Evolutionary conservation across 2,797 vertebrate genomes (phyloP).

Genomic region (Taenioides sp.): DNA sequence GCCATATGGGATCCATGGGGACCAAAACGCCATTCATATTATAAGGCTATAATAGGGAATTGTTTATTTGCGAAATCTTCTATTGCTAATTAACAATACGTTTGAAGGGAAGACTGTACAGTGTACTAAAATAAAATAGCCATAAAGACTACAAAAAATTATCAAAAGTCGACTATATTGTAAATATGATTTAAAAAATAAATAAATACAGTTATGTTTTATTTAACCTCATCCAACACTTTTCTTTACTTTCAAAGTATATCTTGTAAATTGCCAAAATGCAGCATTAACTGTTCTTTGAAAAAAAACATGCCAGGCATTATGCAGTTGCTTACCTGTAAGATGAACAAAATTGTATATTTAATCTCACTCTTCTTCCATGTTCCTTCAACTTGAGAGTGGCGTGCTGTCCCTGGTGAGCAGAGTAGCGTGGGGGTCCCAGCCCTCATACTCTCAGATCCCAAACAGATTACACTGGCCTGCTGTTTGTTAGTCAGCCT

Average conservation of each 20-base stretch:
- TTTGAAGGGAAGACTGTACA: too few relatives aligned
- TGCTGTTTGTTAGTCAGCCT: constrained; percentile 62
- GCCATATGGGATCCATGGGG: constrained; percentile 62
- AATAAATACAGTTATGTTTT: background rate
- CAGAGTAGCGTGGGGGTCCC: constrained; percentile 33
- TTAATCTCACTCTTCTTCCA: background rate
- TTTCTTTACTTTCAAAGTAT: background rate
- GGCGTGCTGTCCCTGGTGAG: constrained; percentile 31
- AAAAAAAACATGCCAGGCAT: background rate
- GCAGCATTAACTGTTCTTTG: background rate
- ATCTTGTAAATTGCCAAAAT: background rate
- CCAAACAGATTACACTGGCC: constrained; percentile 52
- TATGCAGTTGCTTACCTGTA: constrained; percentile 20
- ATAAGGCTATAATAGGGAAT: background rate
- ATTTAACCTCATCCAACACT: background rate
- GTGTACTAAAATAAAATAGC: too few relatives aligned
- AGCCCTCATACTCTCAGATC: constrained; percentile 49
- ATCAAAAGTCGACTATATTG: too few relatives aligned
- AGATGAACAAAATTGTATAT: constrained; percentile 12
- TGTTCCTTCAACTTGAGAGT: constrained; percentile 9
- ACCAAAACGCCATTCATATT: constrained; percentile 55
- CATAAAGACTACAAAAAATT: background rate
- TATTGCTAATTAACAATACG: too few relatives aligned
- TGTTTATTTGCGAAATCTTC: too few relatives aligned
- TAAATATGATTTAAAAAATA: too few relatives aligned